Evolutionary conservation across 1,140 invertebrate genomes (phyloP).

Genomic region (Metaphire vulgaris): DNA sequence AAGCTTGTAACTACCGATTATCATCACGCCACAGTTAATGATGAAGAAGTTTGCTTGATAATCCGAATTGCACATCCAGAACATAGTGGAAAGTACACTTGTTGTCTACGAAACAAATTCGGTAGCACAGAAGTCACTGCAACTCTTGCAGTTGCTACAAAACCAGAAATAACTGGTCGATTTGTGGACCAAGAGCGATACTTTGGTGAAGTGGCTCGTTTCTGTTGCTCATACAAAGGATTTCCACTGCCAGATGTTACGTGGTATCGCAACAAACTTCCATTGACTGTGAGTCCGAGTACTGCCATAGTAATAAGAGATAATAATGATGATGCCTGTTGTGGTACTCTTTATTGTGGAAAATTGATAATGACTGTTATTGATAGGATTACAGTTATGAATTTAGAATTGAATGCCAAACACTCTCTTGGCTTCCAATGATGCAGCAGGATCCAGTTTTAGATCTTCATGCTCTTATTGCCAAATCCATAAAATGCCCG

Average conservation of each 20-base stretch:
- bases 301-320: too few relatives aligned
- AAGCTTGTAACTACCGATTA: constrained; percentile 1
- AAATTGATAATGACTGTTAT: too few relatives aligned
- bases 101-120: constrained; percentile 21
- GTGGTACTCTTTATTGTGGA: too few relatives aligned
- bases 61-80: constrained; percentile 4
- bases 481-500: too few relatives aligned
- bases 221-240: constrained; percentile 24
- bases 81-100: constrained; percentile 27
- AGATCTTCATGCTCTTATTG: too few relatives aligned
- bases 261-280: constrained; percentile 24
- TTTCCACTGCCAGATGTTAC: constrained; percentile 29
- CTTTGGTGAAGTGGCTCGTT: constrained; percentile 1
- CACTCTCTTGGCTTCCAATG: too few relatives aligned
- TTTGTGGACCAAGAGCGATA: constrained; percentile 11
- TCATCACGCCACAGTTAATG: neutral
- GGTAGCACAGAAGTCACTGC: constrained; percentile 9
- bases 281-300: constrained; percentile 18
- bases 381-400: too few relatives aligned
- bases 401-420: too few relatives aligned
- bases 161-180: constrained; percentile 5
- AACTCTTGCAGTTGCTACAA: constrained; percentile 18
- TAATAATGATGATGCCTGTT: too few relatives aligned
- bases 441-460: too few relatives aligned
- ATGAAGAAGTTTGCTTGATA: constrained; percentile 5